Evolutionary conservation across 1,140 invertebrate species (phyloP), one percentile per base, ranked within the genome.

Genomic region (Parapsyche elsis): DNA sequence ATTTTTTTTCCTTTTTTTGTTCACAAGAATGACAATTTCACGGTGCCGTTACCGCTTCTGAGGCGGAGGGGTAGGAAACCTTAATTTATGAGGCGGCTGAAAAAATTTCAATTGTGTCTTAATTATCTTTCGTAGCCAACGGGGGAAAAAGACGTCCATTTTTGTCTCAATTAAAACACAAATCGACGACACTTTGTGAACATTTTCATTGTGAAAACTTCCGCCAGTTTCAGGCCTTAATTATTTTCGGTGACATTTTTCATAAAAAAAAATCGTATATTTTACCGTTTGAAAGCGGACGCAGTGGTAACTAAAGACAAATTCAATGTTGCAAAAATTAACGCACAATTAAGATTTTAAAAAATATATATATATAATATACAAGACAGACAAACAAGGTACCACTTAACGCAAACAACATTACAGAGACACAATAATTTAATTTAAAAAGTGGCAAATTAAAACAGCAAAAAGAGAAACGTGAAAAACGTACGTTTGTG

Each of bases 61-160:
- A 38, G 30, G 30, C 7, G 30, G 30, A 38, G 30, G 2, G 21
- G 21, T 2, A 61, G 19, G 59, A n/a, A 67, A 23, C 9, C 24
- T 26, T 67, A 67, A 23, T 67, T 67, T 24, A 67, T 61, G 19
- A 9, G 21, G 64, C 23, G 24, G 24, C 19, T n/a, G 21, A 23
- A 26, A 61, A 67, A 67, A 23, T 67, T 67, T 67, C 64, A 67
- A 67, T 67, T 67, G 64, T 67, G 64, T 67, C 64, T 67, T 67
- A 67, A 67, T 67, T 67, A 67, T 67, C 64, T 67, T 53, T 26
- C 64, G 24, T 38, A 38, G 30, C 30, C 30, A 38, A 38, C 30
- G 30, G 30, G 30, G 30, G 30, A 38, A 38, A 38, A 16, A 21
- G 57, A 9, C 57, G 57, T 61, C 57, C 21, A 21, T 61, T 16